phyloP scores from a whole-genome alignment of 2,113 vertebrate genomes.

The Pangasianodon hypophthalmus region DNA sequence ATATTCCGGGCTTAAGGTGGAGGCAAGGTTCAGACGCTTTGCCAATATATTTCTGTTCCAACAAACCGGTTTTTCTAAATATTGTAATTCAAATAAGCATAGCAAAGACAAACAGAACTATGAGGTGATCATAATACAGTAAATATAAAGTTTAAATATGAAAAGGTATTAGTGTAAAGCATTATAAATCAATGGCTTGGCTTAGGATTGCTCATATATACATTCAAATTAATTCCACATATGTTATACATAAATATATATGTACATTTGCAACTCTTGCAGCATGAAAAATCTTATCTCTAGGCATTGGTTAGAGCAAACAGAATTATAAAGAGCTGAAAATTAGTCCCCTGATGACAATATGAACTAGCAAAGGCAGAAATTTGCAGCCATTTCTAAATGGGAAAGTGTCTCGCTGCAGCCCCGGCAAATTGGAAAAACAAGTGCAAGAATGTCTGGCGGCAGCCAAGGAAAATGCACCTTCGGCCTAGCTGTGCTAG shows the following conservation, averaged over 20 bases:
- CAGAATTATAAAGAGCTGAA: constrained; percentile 5
- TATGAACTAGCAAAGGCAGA: constrained; percentile 46
- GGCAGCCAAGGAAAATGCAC: constrained; percentile 59
- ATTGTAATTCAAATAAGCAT: constrained; percentile 13
- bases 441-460: constrained; percentile 59
- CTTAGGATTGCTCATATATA: not conserved
- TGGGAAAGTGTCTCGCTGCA: constrained; percentile 55
- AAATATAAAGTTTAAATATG: constrained; percentile 6
- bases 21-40: constrained; percentile 13
- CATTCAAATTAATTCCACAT: constrained; percentile 6
- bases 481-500: constrained; percentile 55
- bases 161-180: not conserved
- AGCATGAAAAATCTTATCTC: not conserved
- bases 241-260: not conserved
- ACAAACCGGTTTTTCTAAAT: constrained; percentile 38
- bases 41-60: constrained; percentile 22
- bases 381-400: constrained; percentile 55
- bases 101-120: constrained; percentile 30
- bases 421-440: constrained; percentile 57
- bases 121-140: constrained; percentile 11
- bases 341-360: constrained; percentile 45
- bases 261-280: not conserved
- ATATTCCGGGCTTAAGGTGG: constrained; percentile 38
- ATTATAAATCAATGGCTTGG: not conserved
- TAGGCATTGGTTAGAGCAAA: constrained; percentile 13